Conservation (phyloP, 2,113 vertebrate genomes). For the Boleophthalmus pectinirostris region DNA sequence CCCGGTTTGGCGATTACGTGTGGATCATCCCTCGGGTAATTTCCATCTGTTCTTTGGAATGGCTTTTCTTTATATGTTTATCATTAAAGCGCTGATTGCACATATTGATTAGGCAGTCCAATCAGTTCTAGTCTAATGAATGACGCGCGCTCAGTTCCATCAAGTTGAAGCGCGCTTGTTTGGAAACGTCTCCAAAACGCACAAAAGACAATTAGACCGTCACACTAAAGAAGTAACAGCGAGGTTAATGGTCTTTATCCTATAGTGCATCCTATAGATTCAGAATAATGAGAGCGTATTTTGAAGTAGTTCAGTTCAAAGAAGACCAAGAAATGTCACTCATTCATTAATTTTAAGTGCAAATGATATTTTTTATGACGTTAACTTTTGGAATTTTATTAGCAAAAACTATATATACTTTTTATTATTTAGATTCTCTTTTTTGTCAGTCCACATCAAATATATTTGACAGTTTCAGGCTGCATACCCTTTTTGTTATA, state of each 20-base stretch:
- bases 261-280: not conserved
- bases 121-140: slow-evolving; percentile 57
- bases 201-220: not conserved
- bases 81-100: slow-evolving; percentile 64
- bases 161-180: not conserved
- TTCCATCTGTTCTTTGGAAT: slow-evolving; percentile 36
- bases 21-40: slow-evolving; percentile 42
- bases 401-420: too few relatives aligned
- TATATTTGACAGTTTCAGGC: too few relatives aligned
- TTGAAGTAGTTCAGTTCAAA: not conserved
- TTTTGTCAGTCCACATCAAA: too few relatives aligned
- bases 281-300: not conserved
- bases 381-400: too few relatives aligned
- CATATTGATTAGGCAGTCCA: slow-evolving; percentile 64
- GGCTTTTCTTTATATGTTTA: slow-evolving; percentile 53
- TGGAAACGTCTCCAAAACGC: slow-evolving; percentile 1
- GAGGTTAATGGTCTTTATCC: not conserved
- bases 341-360: not conserved
- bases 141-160: slow-evolving; percentile 19
- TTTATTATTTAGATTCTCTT: too few relatives aligned
- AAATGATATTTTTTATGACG: too few relatives aligned
- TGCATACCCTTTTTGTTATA: too few relatives aligned
- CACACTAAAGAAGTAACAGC: not conserved
- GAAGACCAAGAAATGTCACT: not conserved
- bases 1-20: slow-evolving; percentile 26